These are phyloP conservation scores for Microtus pennsylvanicus DNA, from an alignment of 2,113 vertebrate genomes.

Conservation along the genomic window DNA sequence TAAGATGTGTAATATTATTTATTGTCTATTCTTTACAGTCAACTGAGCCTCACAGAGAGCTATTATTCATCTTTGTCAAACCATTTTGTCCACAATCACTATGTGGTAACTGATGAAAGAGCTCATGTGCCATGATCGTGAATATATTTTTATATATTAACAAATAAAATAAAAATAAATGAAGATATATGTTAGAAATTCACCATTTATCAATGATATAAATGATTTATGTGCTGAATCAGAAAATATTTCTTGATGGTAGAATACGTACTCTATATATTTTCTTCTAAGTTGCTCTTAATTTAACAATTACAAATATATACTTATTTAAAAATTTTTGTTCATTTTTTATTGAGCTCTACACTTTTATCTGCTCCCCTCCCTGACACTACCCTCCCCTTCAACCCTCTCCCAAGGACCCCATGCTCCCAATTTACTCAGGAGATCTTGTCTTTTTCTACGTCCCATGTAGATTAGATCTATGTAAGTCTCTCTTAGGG, in stretches of 20 bases:
- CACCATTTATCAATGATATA: background rate
- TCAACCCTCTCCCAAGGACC: too few species aligned
- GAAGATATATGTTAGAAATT: background rate
- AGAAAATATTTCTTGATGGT: background rate
- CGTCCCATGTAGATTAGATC: too few species aligned
- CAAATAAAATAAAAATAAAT: background rate
- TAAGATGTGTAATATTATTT: background rate
- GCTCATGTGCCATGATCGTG: background rate
- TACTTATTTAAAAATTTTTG: too few species aligned
- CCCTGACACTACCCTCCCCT: too few species aligned
- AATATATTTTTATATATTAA: conserved; percentile 32
- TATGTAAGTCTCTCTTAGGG: too few species aligned
- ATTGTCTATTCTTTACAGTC: background rate
- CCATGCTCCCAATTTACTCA: too few species aligned
- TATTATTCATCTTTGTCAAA: conserved; percentile 19
- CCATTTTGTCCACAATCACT: background rate
- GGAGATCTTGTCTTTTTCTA: too few species aligned
- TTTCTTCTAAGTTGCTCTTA: background rate
- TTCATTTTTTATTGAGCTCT: too few species aligned
- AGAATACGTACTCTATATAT: background rate
- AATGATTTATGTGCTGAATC: background rate
- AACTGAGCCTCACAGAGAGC: background rate
- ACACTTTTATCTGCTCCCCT: too few species aligned
- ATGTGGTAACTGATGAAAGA: background rate
- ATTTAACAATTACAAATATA: background rate